Percentiles rank a stretch among this genome's conserved stretches.
These are phyloP conservation scores for Eolophus roseicapilla DNA, from an alignment of 2,113 vertebrate genomes.

Conservation along the genomic window DNA sequence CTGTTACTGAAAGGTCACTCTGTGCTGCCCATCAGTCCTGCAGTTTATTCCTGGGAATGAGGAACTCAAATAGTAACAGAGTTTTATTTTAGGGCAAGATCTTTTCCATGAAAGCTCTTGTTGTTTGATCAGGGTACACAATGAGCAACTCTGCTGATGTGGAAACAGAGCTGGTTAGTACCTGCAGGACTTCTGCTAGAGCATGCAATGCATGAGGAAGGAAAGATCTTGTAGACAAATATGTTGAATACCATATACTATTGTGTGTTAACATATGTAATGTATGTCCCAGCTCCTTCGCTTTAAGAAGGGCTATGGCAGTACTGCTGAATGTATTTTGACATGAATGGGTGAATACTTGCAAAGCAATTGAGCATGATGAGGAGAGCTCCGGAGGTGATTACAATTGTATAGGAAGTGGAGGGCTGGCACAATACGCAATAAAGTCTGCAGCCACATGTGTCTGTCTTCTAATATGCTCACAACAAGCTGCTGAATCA, in stretches of 20 bases:
- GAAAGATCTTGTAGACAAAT: background rate
- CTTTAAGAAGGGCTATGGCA: background rate
- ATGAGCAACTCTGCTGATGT: background rate
- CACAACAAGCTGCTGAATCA: conserved; percentile 42
- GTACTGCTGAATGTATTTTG: background rate
- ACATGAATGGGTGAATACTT: background rate
- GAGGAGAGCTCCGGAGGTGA: background rate
- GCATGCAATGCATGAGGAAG: background rate
- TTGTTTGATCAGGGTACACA: background rate
- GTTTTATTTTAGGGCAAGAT: background rate
- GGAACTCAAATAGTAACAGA: background rate
- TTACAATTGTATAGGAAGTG: background rate
- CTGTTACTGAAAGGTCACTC: background rate
- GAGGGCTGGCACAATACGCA: background rate
- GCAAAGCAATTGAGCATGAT: background rate
- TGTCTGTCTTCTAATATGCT: background rate
- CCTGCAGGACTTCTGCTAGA: background rate
- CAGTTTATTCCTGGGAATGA: fast-evolving
- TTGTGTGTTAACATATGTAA: background rate
- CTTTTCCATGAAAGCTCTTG: background rate
- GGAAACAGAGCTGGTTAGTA: background rate
- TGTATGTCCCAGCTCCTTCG: fast-evolving
- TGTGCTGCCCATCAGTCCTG: fast-evolving
- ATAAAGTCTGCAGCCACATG: background rate
- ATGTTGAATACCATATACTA: background rate